These are phyloP conservation scores for Pangasius djambal DNA, from an alignment of 2,797 vertebrate genomes.

Conservation along the genomic window DNA sequence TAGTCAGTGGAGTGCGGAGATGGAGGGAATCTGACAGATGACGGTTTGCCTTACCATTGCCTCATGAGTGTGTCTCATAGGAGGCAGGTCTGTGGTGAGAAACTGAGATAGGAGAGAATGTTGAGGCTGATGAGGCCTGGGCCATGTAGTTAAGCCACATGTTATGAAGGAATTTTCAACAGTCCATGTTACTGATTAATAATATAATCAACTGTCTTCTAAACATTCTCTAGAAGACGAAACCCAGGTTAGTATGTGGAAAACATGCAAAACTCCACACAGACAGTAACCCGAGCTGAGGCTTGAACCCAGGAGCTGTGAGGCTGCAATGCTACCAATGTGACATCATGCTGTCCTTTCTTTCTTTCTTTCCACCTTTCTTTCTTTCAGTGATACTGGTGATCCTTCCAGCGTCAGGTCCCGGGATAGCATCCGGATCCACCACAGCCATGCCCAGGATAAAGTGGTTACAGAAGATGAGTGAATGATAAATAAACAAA, in stretches of 20 bases:
- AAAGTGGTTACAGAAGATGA: neutral
- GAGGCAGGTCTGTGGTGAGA: constrained; percentile 10
- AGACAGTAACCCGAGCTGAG: neutral
- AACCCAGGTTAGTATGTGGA: no score
- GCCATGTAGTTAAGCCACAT: constrained; percentile 27
- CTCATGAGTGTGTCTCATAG: constrained; percentile 10
- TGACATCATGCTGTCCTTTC: neutral
- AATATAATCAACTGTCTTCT: neutral
- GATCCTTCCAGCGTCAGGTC: neutral
- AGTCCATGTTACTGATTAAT: constrained; percentile 30
- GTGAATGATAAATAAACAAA: neutral
- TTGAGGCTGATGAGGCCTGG: constrained; percentile 17
- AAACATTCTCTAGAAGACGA: no score
- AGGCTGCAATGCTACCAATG: neutral
- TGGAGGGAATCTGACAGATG: constrained; percentile 17
- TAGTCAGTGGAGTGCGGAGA: constrained; percentile 40
- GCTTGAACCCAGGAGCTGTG: neutral
- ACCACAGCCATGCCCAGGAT: neutral
- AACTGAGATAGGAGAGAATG: neutral
- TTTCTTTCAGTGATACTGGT: neutral
- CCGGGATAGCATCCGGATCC: neutral
- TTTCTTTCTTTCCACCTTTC: neutral
- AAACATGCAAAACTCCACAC: no score
- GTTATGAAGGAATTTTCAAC: constrained; percentile 33
- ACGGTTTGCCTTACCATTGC: constrained; percentile 8